A percentile compares a stretch with the other conserved stretches of the same genome.
Evolutionary conservation across 1,140 invertebrate genomes (phyloP).

Genomic region (Prorops nasuta): DNA sequence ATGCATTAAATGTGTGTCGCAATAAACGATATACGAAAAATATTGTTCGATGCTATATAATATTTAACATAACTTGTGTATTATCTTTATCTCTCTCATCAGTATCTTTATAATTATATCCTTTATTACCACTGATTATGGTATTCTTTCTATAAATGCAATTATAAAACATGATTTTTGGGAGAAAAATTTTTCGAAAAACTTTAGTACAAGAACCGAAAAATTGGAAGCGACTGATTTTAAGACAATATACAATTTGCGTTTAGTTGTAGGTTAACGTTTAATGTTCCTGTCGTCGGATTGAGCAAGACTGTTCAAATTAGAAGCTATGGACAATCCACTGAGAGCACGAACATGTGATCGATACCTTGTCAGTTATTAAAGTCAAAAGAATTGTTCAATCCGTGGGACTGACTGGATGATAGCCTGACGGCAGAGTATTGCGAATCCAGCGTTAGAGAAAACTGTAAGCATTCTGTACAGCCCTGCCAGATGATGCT

Average conservation of each 20-base stretch:
- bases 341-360: no score
- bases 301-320: no score
- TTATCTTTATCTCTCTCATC: neutral
- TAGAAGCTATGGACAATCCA: no score
- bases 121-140: constrained; percentile 1
- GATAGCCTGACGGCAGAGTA: constrained; percentile 38
- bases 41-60: neutral
- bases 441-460: constrained; percentile 60
- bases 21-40: neutral
- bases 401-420: constrained; percentile 38
- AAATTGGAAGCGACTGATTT: constrained; percentile 12
- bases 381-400: constrained; percentile 26
- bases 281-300: neutral
- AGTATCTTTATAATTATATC: neutral
- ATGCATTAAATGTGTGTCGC: constrained; percentile 16
- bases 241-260: constrained; percentile 2
- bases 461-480: constrained; percentile 75
- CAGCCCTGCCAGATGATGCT: constrained; percentile 60
- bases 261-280: neutral
- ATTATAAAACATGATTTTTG: neutral
- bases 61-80: neutral
- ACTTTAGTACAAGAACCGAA: constrained; percentile 5
- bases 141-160: neutral
- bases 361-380: constrained; percentile 3
- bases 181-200: neutral